A percentile compares a stretch with the other conserved stretches of the same genome.
Evolutionary conservation across 2,888 invertebrate genomes (phyloP).

Genomic region (Therioaphis trifolii): DNA sequence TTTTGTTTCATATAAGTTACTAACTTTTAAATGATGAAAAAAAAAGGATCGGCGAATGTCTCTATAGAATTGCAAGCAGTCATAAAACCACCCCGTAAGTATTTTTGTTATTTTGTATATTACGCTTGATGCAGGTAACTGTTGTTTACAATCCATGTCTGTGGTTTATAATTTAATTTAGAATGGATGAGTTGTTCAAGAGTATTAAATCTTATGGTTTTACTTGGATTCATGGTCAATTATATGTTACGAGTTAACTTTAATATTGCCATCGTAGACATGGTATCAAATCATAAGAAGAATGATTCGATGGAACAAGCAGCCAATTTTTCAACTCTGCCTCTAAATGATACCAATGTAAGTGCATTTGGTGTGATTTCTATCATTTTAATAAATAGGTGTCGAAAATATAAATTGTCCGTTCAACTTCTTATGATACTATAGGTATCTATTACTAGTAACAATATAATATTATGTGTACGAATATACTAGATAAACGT

Average conservation of each 20-base stretch:
- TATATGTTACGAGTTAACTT: conserved; percentile 88
- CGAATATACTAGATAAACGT: too few species aligned
- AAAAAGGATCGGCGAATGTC: conserved; percentile 1
- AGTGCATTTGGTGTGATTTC: too few species aligned
- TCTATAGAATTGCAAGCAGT: conserved; percentile 39
- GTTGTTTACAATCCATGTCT: not conserved
- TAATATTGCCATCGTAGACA: conserved; percentile 87
- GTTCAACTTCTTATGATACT: too few species aligned
- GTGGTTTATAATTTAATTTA: conserved; percentile 69
- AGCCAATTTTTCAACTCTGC: conserved; percentile 22
- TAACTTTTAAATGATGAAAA: conserved; percentile 32
- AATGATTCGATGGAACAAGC: conserved; percentile 66
- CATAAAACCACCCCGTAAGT: conserved; percentile 34
- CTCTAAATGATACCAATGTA: conserved; percentile 42
- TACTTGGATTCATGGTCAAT: conserved; percentile 89
- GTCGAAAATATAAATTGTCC: too few species aligned
- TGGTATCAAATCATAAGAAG: conserved; percentile 73
- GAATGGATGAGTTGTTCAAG: conserved; percentile 82
- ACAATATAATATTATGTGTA: too few species aligned
- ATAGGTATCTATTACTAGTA: too few species aligned
- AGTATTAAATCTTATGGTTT: conserved; percentile 85
- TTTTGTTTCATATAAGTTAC: not conserved
- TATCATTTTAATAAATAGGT: too few species aligned
- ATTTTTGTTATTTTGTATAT: conserved; percentile 8
- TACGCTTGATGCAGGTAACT: too few species aligned